phyloP scores from a whole-genome alignment of 2,888 invertebrate species.

The Lymantria dispar region DNA sequence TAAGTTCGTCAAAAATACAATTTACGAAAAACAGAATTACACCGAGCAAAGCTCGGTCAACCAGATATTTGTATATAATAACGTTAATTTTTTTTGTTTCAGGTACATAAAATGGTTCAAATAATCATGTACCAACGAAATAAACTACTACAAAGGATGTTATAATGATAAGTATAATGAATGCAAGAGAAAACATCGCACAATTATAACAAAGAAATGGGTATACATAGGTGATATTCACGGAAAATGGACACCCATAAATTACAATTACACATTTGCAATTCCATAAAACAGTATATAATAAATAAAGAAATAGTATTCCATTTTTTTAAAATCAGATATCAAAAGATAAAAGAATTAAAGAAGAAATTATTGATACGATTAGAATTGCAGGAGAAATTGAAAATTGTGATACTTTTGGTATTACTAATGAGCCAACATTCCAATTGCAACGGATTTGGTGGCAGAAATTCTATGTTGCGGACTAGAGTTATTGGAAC shows the following conservation, averaged over 20 bases:
- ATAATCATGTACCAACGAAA: slow-evolving; percentile 32
- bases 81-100: slow-evolving; percentile 43
- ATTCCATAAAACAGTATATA: slow-evolving; percentile 74
- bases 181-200: slow-evolving; percentile 34
- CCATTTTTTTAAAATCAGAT: slow-evolving; percentile 27
- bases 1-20: too few relatives aligned
- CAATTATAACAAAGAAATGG: slow-evolving; percentile 60
- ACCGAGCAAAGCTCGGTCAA: too few relatives aligned
- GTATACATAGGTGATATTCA: slow-evolving; percentile 73
- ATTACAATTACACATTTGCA: slow-evolving; percentile 75
- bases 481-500: slow-evolving; percentile 92
- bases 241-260: slow-evolving; percentile 73
- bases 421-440: slow-evolving; percentile 58
- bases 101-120: slow-evolving; percentile 43
- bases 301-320: slow-evolving; percentile 33
- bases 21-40: too few relatives aligned
- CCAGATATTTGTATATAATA: too few relatives aligned
- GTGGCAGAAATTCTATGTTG: slow-evolving; percentile 85
- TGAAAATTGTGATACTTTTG: slow-evolving; percentile 58
- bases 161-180: slow-evolving; percentile 38
- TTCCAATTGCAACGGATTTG: slow-evolving; percentile 66
- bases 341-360: slow-evolving; percentile 25
- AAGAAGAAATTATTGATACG: slow-evolving; percentile 37
- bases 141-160: slow-evolving; percentile 37
- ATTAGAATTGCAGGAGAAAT: slow-evolving; percentile 43